phyloP scores from a whole-genome alignment of 2,888 invertebrate genomes.

The Acrocyrtus sp. region DNA sequence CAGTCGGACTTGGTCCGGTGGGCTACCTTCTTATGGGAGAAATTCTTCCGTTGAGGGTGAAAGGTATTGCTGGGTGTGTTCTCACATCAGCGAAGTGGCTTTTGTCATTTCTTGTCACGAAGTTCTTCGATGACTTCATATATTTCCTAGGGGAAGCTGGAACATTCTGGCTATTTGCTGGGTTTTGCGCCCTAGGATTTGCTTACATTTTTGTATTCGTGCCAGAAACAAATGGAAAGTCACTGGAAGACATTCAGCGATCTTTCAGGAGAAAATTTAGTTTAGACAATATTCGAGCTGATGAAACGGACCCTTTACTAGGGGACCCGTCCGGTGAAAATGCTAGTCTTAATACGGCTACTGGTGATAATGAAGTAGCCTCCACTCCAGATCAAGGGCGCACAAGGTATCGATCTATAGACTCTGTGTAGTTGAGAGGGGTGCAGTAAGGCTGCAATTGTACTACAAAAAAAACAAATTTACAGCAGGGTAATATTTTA shows the following conservation, averaged over 20 bases:
- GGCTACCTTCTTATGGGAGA: constrained; percentile 68
- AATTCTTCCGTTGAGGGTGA: constrained; percentile 45
- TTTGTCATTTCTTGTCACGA: constrained; percentile 41
- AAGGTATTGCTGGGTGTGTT: constrained; percentile 54
- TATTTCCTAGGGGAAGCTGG: constrained; percentile 30
- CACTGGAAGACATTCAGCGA: constrained; percentile 45
- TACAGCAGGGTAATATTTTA: no score
- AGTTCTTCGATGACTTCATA: constrained; percentile 46
- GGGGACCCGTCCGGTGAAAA: no score
- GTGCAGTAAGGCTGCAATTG: no score
- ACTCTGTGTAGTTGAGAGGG: no score
- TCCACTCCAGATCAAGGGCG: no score
- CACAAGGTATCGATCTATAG: no score
- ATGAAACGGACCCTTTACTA: constrained; percentile 9
- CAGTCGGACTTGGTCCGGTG: constrained; percentile 82
- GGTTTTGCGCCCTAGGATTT: constrained; percentile 47
- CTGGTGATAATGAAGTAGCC: no score
- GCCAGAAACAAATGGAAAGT: constrained; percentile 56
- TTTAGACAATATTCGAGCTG: background rate
- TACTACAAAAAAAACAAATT: no score
- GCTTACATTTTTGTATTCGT: constrained; percentile 45
- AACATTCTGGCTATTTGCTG: constrained; percentile 49
- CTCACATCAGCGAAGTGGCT: constrained; percentile 50
- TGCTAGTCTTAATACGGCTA: no score
- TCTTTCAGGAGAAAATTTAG: constrained; percentile 18